Evolutionary conservation across 2,797 vertebrate species (phyloP), one percentile per base, ranked within the genome.

Genomic region (Eptatretus atami): DNA sequence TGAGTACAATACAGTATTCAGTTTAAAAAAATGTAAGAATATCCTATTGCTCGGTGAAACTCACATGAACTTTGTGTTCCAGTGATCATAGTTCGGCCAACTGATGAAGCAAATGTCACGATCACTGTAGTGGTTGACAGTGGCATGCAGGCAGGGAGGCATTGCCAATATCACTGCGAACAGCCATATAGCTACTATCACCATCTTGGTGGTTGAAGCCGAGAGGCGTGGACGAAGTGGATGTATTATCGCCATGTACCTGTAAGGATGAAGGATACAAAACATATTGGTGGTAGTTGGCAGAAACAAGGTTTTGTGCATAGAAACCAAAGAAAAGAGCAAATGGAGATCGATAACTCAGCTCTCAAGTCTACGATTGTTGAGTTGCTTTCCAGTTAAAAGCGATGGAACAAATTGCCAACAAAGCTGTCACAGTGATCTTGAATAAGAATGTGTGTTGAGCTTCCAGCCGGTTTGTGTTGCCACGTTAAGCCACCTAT

Each of bases 171-270:
- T 75, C 70, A 94, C 80, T 0, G 92, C 92, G 71, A 95, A 73
- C 66, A 80, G 78, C 92, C 92, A 98, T 72, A 98, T 96, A 69
- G 81, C 81, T 60, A 78, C 72, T 25, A 98, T 94, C 65, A 93
- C 75, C 53, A 82, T 79, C 63, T 80, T 86, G 63, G 90, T 96
- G 68, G 79, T 82, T 1, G 82, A 84, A 54, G 84, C 82, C 52
- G 92, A 98, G 53, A 98, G 74, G 19, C 87, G 80, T 53, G 92
- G 88, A 69, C 88, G 93, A 76, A 98, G 71, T 4, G 92, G 92
- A 69, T 98, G 82, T 63, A 92, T 95, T 70, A 98, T 98, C 67
- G 87, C 92, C 83, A 90, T 86, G 68, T 96, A 96, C 73, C 92
- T 98, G 66, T 63, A 69, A 57, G 69, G 71, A 68, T 11, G 68